Evolutionary conservation across 2,113 vertebrate genomes (phyloP).

Genomic region (Myrmecophaga tridactyla): DNA sequence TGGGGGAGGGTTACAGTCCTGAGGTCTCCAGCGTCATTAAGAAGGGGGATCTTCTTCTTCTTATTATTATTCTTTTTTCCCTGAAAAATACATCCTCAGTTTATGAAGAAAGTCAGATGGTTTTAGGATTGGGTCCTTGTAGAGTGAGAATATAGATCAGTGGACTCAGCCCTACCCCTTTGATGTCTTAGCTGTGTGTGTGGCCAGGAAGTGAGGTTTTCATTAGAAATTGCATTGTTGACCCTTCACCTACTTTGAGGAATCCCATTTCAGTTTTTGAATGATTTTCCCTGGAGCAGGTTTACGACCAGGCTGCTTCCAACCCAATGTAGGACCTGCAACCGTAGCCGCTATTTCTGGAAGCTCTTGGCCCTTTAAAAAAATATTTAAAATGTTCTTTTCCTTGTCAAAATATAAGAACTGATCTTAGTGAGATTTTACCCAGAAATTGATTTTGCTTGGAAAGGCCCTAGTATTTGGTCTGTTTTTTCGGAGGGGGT

Average conservation of each 20-base stretch:
- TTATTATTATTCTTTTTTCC: not conserved
- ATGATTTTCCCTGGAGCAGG: conserved; percentile 5
- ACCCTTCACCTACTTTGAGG: not conserved
- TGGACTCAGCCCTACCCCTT: not conserved
- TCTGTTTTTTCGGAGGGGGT: conserved; percentile 41
- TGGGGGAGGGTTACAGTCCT: not conserved
- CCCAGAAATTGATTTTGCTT: conserved; percentile 79
- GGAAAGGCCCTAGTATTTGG: conserved; percentile 77
- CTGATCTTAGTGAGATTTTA: conserved; percentile 69
- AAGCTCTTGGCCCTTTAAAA: conserved; percentile 49
- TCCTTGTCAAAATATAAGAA: conserved; percentile 71
- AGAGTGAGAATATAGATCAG: not conserved
- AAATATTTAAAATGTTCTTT: conserved; percentile 61
- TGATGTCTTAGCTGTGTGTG: not conserved
- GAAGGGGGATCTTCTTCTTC: not conserved
- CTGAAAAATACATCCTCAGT: not conserved
- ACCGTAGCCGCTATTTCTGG: conserved; percentile 66
- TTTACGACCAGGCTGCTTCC: conserved; percentile 22
- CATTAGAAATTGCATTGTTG: not conserved
- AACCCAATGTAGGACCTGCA: conserved; percentile 14
- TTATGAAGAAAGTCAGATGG: not conserved
- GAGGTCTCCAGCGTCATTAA: fast-evolving
- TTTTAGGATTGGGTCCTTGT: not conserved
- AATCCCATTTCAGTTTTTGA: not conserved
- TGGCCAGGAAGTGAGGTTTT: not conserved